Conservation (phyloP, 2,113 vertebrate species). For the Macaca nemestrina region DNA sequence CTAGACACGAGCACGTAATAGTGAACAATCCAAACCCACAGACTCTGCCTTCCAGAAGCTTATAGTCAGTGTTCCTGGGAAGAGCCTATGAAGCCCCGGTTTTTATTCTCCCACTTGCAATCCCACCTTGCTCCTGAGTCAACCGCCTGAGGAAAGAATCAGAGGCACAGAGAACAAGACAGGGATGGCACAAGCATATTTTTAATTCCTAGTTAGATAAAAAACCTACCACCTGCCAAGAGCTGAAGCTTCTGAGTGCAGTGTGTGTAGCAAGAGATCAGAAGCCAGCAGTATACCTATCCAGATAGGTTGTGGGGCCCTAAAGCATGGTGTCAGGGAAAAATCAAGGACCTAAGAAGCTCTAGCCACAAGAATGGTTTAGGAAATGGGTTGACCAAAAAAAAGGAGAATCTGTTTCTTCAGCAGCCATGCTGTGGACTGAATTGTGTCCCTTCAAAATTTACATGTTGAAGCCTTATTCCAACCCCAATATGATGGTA, state of each 20-base stretch:
- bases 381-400: rapidly evolving
- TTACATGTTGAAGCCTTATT: not conserved
- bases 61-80: not conserved
- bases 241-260: not conserved
- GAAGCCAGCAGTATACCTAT: rapidly evolving
- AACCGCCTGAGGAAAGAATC: not conserved
- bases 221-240: not conserved
- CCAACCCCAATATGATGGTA: not conserved
- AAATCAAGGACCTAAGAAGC: not conserved
- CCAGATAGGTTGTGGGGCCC: not conserved
- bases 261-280: not conserved
- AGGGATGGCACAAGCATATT: not conserved
- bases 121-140: not conserved
- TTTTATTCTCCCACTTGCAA: not conserved
- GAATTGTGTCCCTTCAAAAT: not conserved
- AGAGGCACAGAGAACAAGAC: not conserved
- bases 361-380: not conserved
- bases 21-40: not conserved
- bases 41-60: not conserved
- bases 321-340: not conserved
- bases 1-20: not conserved
- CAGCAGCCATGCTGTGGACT: not conserved
- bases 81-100: too few relatives aligned
- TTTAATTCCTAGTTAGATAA: not conserved
- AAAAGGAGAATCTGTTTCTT: not conserved